These are phyloP conservation scores for Euproctis similis DNA, from an alignment of 2,888 invertebrate species.

Conservation along the genomic window DNA sequence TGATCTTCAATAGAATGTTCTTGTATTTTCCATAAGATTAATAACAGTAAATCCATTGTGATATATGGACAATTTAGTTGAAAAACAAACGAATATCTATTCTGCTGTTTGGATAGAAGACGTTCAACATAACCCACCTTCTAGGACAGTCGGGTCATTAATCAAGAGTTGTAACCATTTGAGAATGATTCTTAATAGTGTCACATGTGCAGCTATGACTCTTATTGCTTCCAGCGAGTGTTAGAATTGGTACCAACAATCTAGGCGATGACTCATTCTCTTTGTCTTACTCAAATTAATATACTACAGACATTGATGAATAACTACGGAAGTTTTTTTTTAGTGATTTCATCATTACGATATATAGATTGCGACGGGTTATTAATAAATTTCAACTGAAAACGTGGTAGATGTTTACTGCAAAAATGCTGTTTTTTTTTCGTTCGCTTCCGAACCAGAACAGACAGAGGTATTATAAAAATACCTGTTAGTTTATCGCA, in stretches of 20 bases:
- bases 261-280: slow-evolving; percentile 54
- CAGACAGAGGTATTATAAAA: slow-evolving; percentile 20
- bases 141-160: slow-evolving; percentile 31
- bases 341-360: slow-evolving; percentile 26
- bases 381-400: slow-evolving; percentile 30
- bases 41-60: too few species aligned
- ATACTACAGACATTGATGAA: slow-evolving; percentile 27
- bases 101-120: too few species aligned
- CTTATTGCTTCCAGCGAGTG: slow-evolving; percentile 21
- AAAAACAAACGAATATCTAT: too few species aligned
- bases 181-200: slow-evolving; percentile 25
- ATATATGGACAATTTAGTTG: too few species aligned
- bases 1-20: too few species aligned
- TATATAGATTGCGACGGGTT: slow-evolving; percentile 23
- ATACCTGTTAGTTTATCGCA: slow-evolving; percentile 23
- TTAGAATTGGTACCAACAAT: slow-evolving; percentile 53
- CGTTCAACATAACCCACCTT: too few species aligned
- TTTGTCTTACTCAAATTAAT: slow-evolving; percentile 44
- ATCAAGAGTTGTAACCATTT: slow-evolving; percentile 34
- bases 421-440: slow-evolving; percentile 26
- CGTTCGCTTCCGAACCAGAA: slow-evolving; percentile 26
- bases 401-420: slow-evolving; percentile 30
- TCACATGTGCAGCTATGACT: slow-evolving; percentile 5
- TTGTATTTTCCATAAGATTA: too few species aligned
- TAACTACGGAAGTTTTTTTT: slow-evolving; percentile 29